Evolutionary conservation across 64 coral and sea anemone genomes (phyloP), one percentile per base, ranked within the genome.

Genomic region (Actinia tenebrosa): DNA sequence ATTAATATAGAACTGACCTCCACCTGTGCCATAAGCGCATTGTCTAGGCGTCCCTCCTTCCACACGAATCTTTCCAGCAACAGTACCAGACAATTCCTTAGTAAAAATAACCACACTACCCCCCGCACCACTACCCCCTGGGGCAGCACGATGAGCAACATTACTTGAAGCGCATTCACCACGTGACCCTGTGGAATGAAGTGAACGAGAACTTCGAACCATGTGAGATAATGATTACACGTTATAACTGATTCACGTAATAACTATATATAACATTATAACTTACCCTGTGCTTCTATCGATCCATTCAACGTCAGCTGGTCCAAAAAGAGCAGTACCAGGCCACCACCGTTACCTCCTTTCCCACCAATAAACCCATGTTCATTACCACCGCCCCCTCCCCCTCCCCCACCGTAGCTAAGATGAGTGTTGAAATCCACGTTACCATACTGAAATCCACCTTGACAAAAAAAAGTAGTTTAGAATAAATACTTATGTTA

Each of bases 51-150:
- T 64, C 3, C 69, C 89, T 45, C 89, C 89, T 46, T 78, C 25
- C 4, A 90, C 89, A 44, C 45, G 16, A 43, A 90, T 90, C 55
- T 78, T 84, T 18, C 89, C 83, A 45, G 60, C 42, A 0, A 69
- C 45, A 85, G 10, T 85, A 63, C 81, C 83, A 13, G 60, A 55
- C n/a, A 90, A 54, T 58, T 66, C 83, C 55, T 90, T 61, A 43
- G 89, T 85, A 77, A 78, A 68, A 45, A 90, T 90, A 8, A 90
- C 81, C 13, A 90, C 82, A 85, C 71, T 90, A 53, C 89, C 89
- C 2, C 89, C 89, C 60, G 89, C 81, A 60, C 89, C 89, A 85
- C 18, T 22, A 66, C 63, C 89, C 60, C 89, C 89, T 14, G 89
- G 64, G 47, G 81, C 89, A 17, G 45, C 82, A 77, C 89, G 82